Percentiles rank a stretch among this genome's conserved stretches.
phyloP scores from a whole-genome alignment of 2,797 vertebrate species.

The Esox masquinongy region DNA sequence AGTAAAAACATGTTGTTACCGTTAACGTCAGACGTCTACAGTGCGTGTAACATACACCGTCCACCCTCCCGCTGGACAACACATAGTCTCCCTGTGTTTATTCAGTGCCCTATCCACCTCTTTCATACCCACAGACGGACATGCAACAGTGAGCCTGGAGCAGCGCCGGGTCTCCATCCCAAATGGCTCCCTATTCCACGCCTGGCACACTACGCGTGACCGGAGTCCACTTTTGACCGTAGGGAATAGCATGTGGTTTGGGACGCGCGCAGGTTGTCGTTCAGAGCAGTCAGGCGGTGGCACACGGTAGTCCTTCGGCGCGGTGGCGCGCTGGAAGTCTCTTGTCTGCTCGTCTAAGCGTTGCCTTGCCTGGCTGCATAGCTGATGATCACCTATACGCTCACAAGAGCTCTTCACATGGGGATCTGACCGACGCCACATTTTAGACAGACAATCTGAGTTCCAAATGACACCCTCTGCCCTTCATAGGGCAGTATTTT shows the following conservation, averaged over 20 bases:
- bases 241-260: neutral
- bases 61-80: neutral
- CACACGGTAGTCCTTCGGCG: constrained; percentile 5
- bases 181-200: neutral
- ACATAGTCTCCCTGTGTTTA: neutral
- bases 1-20: neutral
- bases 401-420: constrained; percentile 23
- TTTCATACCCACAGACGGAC: constrained; percentile 12
- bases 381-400: neutral
- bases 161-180: neutral
- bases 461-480: neutral
- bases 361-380: constrained; percentile 19
- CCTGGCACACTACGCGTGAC: neutral
- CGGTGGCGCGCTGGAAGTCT: constrained; percentile 6
- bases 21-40: neutral
- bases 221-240: neutral
- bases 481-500: neutral
- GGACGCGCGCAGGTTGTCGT: neutral
- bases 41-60: neutral
- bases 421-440: neutral
- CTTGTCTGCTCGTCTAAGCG: neutral
- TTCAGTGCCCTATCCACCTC: constrained; percentile 8
- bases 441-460: neutral
- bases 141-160: neutral
- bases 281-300: neutral